phyloP scores from a whole-genome alignment of 2,888 invertebrate genomes.

The Xanthorhoe spadicearia region DNA sequence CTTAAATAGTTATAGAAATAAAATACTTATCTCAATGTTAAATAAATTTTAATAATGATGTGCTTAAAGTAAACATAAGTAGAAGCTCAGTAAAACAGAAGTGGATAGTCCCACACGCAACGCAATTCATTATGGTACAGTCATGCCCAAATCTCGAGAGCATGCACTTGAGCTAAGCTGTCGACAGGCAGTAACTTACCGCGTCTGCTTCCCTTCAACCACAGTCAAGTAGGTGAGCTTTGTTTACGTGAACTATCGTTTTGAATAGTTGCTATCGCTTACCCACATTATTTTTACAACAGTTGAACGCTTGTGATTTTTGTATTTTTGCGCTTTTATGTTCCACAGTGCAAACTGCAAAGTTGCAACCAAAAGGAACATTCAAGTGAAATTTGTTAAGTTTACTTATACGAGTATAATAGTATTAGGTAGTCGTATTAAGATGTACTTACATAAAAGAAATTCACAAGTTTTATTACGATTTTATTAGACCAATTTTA shows the following conservation, averaged over 20 bases:
- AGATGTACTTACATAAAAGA: too few relatives aligned
- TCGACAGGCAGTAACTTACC: constrained; percentile 32
- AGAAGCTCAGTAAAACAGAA: constrained; percentile 1
- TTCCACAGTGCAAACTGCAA: neutral
- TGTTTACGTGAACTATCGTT: constrained; percentile 32
- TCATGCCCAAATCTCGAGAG: constrained; percentile 25
- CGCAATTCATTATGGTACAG: constrained; percentile 23
- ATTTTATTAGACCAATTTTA: too few relatives aligned
- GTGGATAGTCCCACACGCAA: constrained; percentile 17
- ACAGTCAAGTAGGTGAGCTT: constrained; percentile 27
- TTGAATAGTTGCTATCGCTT: constrained; percentile 26
- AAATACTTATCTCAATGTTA: too few relatives aligned
- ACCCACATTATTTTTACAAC: constrained; percentile 15
- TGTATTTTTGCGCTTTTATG: neutral
- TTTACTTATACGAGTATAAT: too few relatives aligned
- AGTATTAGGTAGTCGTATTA: too few relatives aligned
- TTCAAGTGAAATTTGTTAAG: neutral
- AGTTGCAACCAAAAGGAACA: neutral
- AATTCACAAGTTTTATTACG: neutral
- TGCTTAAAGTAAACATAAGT: neutral
- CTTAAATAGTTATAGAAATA: too few relatives aligned
- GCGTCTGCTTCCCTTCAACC: constrained; percentile 29
- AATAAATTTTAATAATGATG: neutral
- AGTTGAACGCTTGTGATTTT: constrained; percentile 8
- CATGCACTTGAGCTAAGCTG: constrained; percentile 29